Evolutionary conservation across 2,888 invertebrate genomes (phyloP), one percentile per base, ranked within the genome.

Genomic region (Andricus curvator): DNA sequence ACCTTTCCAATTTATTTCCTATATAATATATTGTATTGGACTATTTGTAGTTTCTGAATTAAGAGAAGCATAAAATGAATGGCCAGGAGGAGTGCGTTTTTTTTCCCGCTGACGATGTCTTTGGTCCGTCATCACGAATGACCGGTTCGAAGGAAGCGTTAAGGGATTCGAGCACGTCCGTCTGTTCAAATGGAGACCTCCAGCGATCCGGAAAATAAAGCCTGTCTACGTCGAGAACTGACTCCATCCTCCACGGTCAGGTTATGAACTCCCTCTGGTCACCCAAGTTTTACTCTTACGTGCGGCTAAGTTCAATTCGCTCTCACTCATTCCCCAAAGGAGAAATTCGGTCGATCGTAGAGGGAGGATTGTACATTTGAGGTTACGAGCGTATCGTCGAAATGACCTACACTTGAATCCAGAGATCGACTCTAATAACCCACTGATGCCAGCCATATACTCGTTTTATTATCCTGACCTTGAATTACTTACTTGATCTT

Each of bases 191-290:
- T 89, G 88, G 89, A 87, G 89, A 89, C 85, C 87, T 88, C 83
- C 87, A 88, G 88, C 88, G 87, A 89, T 88, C 89, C 86, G 85
- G 87, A 88, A 90, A 90, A 89, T 90, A 88, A 89, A 90, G 88
- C 85, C 83, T 76, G 80, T 84, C 83, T 67, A 25, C 70, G 37
- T 79, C 44, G 79, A 44, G 76, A 51, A 77, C 25, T 17, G n/a
- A 29, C 79, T 66, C 65, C 66, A 65, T 62, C 79, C 62, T 62
- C 74, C 41, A 25, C 80, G 76, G 80, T 70, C 56, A 79, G 85
- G 87, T 85, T 88, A 88, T 87, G 86, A 87, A 87, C 83, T 82
- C 80, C 83, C 83, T 80, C 77, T 60, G 80, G 83, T 74, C 80
- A 77, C 68, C 68, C 60, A 70, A 77, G 77, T 65, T 77, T 81